A percentile compares a stretch with the other conserved stretches of the same genome.
phyloP scores from a whole-genome alignment of 2,113 vertebrate genomes.

The Brienomyrus brachyistius region DNA sequence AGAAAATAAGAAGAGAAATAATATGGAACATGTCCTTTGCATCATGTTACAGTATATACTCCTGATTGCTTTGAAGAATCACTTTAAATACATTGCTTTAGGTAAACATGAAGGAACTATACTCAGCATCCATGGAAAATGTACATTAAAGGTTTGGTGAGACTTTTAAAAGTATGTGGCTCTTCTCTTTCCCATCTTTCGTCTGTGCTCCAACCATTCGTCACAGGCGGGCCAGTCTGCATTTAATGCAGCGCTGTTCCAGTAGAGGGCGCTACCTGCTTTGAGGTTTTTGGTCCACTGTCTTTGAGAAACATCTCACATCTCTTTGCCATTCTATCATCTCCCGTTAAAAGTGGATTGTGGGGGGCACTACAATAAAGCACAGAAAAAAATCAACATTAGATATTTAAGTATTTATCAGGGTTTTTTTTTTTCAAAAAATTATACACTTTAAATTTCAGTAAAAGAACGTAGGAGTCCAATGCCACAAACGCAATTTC shows the following conservation, averaged over 20 bases:
- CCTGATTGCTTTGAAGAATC: conserved; percentile 42
- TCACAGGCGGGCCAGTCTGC: neutral
- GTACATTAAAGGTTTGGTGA: conserved; percentile 41
- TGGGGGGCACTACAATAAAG: neutral
- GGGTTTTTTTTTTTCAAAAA: neutral
- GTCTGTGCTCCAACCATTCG: neutral
- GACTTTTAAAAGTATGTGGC: conserved; percentile 30
- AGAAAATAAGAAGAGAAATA: conserved; percentile 20
- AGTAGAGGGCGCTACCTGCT: neutral
- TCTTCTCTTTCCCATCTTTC: neutral
- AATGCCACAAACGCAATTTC: neutral
- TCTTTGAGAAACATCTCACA: neutral
- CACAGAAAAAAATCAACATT: neutral
- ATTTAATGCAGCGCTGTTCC: neutral
- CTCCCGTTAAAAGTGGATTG: neutral
- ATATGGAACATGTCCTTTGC: conserved; percentile 33
- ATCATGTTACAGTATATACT: conserved; percentile 40
- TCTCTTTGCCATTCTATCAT: neutral
- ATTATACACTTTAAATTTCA: neutral
- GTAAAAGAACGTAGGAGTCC: neutral
- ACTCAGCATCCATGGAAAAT: conserved; percentile 35
- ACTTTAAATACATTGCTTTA: conserved; percentile 37
- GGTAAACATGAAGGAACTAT: conserved; percentile 34
- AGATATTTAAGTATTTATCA: neutral
- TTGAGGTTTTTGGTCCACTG: neutral